Base-by-base conservation (phyloP, 1,140 invertebrate genomes). In the Bombus confusus region DNA sequence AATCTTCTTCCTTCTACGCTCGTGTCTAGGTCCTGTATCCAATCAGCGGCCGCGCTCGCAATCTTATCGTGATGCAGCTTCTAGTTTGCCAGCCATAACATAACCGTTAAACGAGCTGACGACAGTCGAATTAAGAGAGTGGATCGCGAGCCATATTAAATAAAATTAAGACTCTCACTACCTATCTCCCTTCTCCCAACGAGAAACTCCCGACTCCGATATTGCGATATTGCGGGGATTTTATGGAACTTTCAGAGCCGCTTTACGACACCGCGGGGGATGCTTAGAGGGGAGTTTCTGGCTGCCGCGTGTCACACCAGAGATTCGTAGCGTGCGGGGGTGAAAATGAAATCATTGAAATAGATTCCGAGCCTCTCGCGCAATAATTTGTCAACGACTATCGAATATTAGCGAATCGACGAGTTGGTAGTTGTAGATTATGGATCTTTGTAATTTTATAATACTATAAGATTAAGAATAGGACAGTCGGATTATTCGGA, bases 11-110 rank as follows among this genome's bases (percentile, higher is more conserved):
- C 78, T 86, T 74, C 75, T 89, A 59, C 69, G 37, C 47, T 15
- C 87, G 66, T 83, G 59, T 52, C 86, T 78, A 69, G 64, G 52
- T 79, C 79, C 43, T 87, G 69, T 79, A 86, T 85, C 86, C 83
- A 90, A 90, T 87, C 88, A 90, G 37, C 78, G 73, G 8, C 22
- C 52, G 10, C 39, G 52, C 62, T 18, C 39, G 18, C 62, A 71
- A 85, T 85, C 85, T 83, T 86, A 82, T 83, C 76, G 80, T 52
- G 86, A 87, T 90, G 79, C 76, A 80, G 41, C 85, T 62, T 90
- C 78, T 84, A 82, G 80, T 89, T 86, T 83, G 62, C 84, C 84
- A 69, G 37, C 76, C 80, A 71, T 82, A 82, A 69, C 80, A 72
- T 76, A 59, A 37, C 31, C 84, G 84, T 82, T 86, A 73, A 86